Base-by-base conservation (phyloP, 1,140 invertebrate species). In the Cyclargus thomasi region DNA sequence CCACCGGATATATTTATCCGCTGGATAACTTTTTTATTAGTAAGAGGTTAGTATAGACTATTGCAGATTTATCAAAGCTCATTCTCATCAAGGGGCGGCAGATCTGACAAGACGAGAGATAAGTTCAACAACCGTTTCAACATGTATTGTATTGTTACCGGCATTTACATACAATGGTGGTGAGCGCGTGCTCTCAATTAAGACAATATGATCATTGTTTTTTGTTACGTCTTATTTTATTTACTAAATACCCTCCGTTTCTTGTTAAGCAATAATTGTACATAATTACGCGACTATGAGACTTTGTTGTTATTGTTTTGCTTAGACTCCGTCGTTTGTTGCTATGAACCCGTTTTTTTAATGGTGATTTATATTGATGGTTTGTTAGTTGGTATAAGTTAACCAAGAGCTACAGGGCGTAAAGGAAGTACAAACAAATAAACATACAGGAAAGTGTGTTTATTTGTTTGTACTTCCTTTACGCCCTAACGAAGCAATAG, bases 131-230 rank as follows among this genome's bases (percentile, higher is more conserved):
- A 29, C 29, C 53, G 18, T 59, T 59, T 59, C 55, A 59, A 59
- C 55, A 59, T 18, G 21, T 59, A 66, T 55, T 35, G 47, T 68
- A 62, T 57, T 53, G 36, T 64, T 53, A 39, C 67, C 47, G 55
- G 39, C 73, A 82, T 84, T 82, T 80, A 71, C 83, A 87, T 82
- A 87, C 86, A 86, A 87, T 85, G 70, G 76, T 29, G n/a, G 67
- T 65, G 80, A 71, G 72, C 83, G 79, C 83, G 81, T 82, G 86
- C 80, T 81, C 76, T 74, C 74, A 78, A 80, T 83, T 76, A 74
- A 69, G 84, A 81, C 80, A 83, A 80, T 47, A 8, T 81, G 78
- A 81, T 81, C 78, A 80, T 81, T 86, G 82, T 84, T 80, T 83
- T 79, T 75, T 76, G 76, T 76, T 79, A n/a, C n/a, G n/a, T 71